Evolutionary conservation across 2,797 vertebrate genomes (phyloP).

Genomic region (Gallirallus australis): DNA sequence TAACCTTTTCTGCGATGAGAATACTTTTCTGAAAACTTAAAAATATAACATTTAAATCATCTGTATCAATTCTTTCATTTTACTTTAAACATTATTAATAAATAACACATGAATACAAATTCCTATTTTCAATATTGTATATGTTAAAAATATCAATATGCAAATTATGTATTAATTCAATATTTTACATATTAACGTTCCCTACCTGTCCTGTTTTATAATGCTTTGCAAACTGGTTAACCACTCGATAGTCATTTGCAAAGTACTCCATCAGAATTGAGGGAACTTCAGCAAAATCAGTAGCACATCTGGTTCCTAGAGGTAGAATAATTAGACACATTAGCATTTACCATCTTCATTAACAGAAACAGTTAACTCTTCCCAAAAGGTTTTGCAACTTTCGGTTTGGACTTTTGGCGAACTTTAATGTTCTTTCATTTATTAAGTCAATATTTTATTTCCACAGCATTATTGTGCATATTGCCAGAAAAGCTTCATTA

Average conservation of each 20-base stretch:
- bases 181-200: neutral
- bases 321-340: neutral
- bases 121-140: neutral
- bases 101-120: neutral
- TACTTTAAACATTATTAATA: neutral
- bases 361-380: constrained; percentile 51
- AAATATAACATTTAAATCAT: neutral
- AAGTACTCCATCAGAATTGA: constrained; percentile 99
- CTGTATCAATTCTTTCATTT: neutral
- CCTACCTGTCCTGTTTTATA: constrained; percentile 96
- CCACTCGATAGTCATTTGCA: constrained; percentile 93
- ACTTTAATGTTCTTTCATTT: constrained; percentile 69
- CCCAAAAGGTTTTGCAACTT: constrained; percentile 23
- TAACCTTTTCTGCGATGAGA: neutral
- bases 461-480: constrained; percentile 70
- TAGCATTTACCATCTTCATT: constrained; percentile 32
- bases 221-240: constrained; percentile 95
- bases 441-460: constrained; percentile 77
- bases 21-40: neutral
- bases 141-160: neutral
- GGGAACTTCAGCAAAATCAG: constrained; percentile 98
- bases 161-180: neutral
- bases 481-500: constrained; percentile 75
- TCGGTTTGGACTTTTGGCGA: constrained; percentile 73
- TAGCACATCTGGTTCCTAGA: constrained; percentile 95